Conservation (phyloP, 2,113 vertebrate species). For the Pseudopodoces humilis region DNA sequence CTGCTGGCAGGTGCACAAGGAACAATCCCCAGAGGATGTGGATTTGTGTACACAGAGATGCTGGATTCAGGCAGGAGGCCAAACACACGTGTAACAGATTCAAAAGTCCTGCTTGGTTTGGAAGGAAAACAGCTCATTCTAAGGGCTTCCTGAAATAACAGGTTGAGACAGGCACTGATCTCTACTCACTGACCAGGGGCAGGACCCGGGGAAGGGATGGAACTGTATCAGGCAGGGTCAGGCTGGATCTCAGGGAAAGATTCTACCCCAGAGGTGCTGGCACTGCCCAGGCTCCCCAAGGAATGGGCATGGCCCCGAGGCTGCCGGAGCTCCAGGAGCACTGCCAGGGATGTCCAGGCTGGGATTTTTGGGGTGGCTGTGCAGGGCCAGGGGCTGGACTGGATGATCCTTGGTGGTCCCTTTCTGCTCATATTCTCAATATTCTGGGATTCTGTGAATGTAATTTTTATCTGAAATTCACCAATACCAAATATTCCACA, state of each 20-base stretch:
- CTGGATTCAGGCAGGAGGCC: not conserved
- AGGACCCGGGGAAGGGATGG: not conserved
- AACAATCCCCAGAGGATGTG: not conserved
- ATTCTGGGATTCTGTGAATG: not conserved
- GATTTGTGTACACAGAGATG: not conserved
- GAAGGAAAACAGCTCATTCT: not conserved
- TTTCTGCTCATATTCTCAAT: no score
- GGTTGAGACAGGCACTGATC: not conserved
- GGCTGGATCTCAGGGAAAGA: not conserved
- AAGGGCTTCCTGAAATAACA: not conserved
- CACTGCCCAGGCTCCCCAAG: not conserved
- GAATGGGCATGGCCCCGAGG: not conserved
- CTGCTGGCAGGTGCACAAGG: not conserved
- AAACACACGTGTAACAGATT: not conserved
- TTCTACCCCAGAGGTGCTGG: not conserved
- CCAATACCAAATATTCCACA: not conserved
- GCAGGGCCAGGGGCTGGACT: not conserved
- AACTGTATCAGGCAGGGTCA: not conserved
- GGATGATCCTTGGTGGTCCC: not conserved
- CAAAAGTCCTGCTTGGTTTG: not conserved
- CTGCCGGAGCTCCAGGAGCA: not conserved
- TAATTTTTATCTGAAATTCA: not conserved
- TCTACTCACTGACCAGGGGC: not conserved
- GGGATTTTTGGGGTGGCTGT: fast-evolving
- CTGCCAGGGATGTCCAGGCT: not conserved